phyloP scores from a whole-genome alignment of 1,140 invertebrate genomes.

The Tigriopus japonicus region DNA sequence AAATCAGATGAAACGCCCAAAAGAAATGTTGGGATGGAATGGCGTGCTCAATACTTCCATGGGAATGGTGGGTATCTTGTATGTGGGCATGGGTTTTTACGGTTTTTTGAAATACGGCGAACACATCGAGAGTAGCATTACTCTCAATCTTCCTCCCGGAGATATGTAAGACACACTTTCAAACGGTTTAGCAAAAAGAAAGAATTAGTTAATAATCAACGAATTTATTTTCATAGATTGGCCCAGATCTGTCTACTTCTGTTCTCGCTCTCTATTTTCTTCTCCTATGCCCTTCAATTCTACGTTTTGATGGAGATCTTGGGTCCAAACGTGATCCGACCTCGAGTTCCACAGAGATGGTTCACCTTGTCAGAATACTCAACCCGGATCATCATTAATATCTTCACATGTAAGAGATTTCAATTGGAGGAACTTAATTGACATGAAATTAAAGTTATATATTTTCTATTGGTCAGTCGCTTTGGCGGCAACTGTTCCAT shows the following conservation, averaged over 20 bases:
- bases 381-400: neutral
- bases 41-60: constrained; percentile 75
- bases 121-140: constrained; percentile 54
- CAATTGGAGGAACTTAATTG: too few species aligned
- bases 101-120: constrained; percentile 76
- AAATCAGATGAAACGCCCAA: constrained; percentile 68
- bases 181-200: neutral
- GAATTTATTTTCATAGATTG: neutral
- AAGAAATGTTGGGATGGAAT: constrained; percentile 56
- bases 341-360: neutral
- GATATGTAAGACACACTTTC: constrained; percentile 33
- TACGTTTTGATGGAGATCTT: constrained; percentile 10
- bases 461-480: neutral
- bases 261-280: constrained; percentile 2
- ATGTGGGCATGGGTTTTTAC: constrained; percentile 70
- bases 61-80: constrained; percentile 58
- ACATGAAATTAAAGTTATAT: too few species aligned
- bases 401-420: neutral
- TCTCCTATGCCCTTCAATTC: constrained; percentile 12
- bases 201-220: neutral
- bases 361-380: neutral
- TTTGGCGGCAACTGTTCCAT: constrained; percentile 6
- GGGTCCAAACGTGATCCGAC: constrained; percentile 5
- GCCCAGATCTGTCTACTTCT: neutral
- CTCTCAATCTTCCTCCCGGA: constrained; percentile 51